phyloP scores from a whole-genome alignment of 2,113 vertebrate species.

The Pungitius pungitius region DNA sequence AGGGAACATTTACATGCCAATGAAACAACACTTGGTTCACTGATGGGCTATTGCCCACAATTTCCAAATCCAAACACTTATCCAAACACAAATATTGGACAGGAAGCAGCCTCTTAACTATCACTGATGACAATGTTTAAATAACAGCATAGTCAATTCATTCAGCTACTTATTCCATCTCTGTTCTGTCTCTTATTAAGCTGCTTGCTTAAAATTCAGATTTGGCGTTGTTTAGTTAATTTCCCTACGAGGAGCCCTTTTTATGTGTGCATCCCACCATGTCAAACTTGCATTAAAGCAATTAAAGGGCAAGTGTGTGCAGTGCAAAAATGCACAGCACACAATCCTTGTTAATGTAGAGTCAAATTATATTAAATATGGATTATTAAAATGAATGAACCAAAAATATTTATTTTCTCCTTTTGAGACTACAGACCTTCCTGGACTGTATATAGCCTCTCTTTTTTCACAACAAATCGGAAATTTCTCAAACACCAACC shows the following conservation, averaged over 20 bases:
- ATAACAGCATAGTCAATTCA: conserved; percentile 9
- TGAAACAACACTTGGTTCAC: not conserved
- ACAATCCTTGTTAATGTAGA: not conserved
- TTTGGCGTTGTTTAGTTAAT: conserved; percentile 22
- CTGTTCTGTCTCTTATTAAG: conserved; percentile 1
- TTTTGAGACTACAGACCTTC: conserved; percentile 10
- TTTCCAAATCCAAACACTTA: conserved; percentile 1
- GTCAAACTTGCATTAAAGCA: conserved; percentile 43
- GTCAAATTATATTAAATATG: not conserved
- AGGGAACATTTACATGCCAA: conserved; percentile 44
- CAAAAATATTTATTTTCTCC: not conserved
- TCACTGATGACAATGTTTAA: not conserved
- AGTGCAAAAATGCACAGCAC: not conserved
- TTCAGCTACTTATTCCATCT: not conserved
- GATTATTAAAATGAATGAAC: not conserved
- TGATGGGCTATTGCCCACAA: conserved; percentile 15
- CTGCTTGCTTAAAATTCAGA: conserved; percentile 27
- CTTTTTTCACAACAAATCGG: not conserved
- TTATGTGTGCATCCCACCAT: conserved; percentile 6
- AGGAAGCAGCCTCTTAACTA: not conserved
- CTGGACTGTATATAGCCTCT: not conserved
- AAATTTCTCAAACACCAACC: conserved; percentile 21
- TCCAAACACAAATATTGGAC: conserved; percentile 6
- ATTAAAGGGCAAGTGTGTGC: conserved; percentile 31
- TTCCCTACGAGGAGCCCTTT: conserved; percentile 33